Evolutionary conservation across 2,888 invertebrate species (phyloP), one percentile per base, ranked within the genome.

Genomic region (Euplagia quadripunctaria): DNA sequence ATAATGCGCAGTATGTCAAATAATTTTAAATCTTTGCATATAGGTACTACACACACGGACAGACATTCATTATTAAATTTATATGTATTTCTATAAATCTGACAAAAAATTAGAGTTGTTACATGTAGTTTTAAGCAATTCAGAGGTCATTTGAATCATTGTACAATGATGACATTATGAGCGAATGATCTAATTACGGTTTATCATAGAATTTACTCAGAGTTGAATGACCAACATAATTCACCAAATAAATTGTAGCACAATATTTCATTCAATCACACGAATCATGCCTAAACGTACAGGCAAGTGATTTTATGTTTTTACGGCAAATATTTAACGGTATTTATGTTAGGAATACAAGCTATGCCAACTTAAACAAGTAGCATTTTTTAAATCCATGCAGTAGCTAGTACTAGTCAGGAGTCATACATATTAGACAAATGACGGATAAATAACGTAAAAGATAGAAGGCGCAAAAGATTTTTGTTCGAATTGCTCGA

Each of bases 141-240:
- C 74, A 68, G 75, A 79, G 80, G 77, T 71, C 77, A 76, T 75
- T 78, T 71, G 75, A 78, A 79, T 79, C 71, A 74, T 72, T 81
- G 75, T 77, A 78, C 77, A 79, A 79, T 82, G 76, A 55, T 81
- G 76, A 79, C 80, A 80, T 78, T 78, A 82, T 76, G 79, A 81
- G 78, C 79, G 79, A 81, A 83, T 86, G 81, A 83, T 85, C 81
- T 81, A 85, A 85, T 85, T 83, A 82, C 76, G 73, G 79, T 82
- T 83, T 82, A 82, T 83, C 77, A 80, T 80, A 79, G 77, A 82
- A 82, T 79, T 77, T 75, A 78, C 77, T 74, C 69, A 72, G 79
- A 85, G 86, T 87, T 87, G 80, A 86, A 86, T 80, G 86, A 87
- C 86, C 86, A 85, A 70, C 72, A 70, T 77, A 76, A 78, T 79